A percentile compares a stretch with the other conserved stretches of the same genome.
These are phyloP conservation scores for Halocynthia aurantium DNA, from an alignment of 23 tunicate genomes.

Conservation along the genomic window DNA sequence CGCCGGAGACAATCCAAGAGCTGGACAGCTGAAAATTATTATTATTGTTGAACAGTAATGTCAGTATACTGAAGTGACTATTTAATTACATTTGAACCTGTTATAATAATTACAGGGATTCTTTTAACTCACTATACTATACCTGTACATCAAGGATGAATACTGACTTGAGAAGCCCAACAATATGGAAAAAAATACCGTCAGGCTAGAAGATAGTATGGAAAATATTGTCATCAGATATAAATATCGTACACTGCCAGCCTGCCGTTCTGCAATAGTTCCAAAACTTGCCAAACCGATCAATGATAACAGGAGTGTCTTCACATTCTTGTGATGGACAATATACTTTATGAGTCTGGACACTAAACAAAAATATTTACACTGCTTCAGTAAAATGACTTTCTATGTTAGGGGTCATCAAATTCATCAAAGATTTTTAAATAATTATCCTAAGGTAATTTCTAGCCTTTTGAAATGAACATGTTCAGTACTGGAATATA, in stretches of 20 bases:
- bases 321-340: constrained; percentile 13
- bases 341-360: constrained; percentile 24
- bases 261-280: constrained; percentile 20
- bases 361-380: constrained; percentile 3
- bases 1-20: constrained; percentile 17
- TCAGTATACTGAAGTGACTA: no score
- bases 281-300: constrained; percentile 13
- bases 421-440: no score
- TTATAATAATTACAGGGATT: neutral
- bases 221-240: constrained; percentile 18
- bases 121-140: neutral
- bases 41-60: no score
- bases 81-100: neutral
- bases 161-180: constrained; percentile 21
- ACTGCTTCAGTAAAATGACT: neutral
- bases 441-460: no score
- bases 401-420: no score
- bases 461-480: no score
- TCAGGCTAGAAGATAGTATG: constrained; percentile 4
- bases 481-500: no score
- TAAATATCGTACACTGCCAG: constrained; percentile 22
- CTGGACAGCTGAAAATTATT: constrained; percentile 17
- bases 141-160: constrained; percentile 28
- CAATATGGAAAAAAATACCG: constrained; percentile 16
- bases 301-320: constrained; percentile 6